Evolutionary conservation across 1,140 invertebrate genomes (phyloP), one percentile per base, ranked within the genome.

Genomic region (Limonius californicus): DNA sequence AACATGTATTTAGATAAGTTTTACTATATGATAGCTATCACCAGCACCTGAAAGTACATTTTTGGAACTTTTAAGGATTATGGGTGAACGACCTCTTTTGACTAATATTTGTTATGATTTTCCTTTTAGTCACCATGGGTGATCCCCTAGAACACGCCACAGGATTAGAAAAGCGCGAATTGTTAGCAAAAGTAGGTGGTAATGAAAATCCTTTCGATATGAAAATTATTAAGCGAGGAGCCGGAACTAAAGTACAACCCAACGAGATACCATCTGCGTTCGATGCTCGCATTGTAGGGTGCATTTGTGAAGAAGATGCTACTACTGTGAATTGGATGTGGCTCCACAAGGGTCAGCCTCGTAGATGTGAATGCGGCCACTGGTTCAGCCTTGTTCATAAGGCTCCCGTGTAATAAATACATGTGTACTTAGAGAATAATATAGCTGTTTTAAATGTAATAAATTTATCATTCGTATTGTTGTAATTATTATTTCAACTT

Each of bases 301-400:
- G 97, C 79, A 85, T 98, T 75, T 99, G 97, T 79, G 93, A 98
- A 78, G 93, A 95, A 78, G 95, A 98, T 74, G 84, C 91, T 15
- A 87, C 88, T 59, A 80, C 83, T 63, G 85, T 98, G 65, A 90
- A 88, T 72, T 99, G 92, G 91, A 95, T 98, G 89, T 95, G 93
- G 89, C 77, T 99, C 67, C 87, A 97, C 76, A 84, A 85, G 76
- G 95, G 91, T 14, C 84, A 88, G 67, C 87, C 92, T 32, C 91
- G 91, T 70, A 87, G 97, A 64, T 99, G 97, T 74, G 89, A 90
- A 74, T 98, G 96, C 78, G 96, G 96, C 35, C 85, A 96, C 76
- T 99, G 94, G 94, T 99, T 95, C 82, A 94, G 96, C 81, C 80
- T 98, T 65, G 84, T 88, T 35, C 87, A 92, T 70, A 88, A 85